Percentiles rank a stretch among this genome's conserved stretches.
Conservation (phyloP, 1,140 invertebrate genomes). For the Drosophila parvula region DNA sequence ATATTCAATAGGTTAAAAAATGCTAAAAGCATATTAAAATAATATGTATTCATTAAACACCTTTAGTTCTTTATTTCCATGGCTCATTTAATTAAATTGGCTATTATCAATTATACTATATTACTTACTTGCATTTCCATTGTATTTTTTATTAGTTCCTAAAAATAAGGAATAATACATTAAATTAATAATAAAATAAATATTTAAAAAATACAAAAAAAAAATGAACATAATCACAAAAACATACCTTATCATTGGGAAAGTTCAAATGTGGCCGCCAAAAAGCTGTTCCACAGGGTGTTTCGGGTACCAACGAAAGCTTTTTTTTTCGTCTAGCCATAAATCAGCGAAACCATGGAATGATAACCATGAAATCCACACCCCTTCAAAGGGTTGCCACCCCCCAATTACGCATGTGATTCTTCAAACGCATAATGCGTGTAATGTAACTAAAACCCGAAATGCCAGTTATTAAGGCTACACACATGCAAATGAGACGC, state of each 20-base stretch:
- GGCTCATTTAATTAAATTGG: neutral
- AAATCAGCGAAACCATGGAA: constrained; percentile 2
- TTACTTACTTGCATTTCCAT: neutral
- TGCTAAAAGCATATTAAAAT: too few species aligned
- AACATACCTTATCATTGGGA: neutral
- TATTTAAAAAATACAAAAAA: neutral
- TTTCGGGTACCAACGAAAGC: neutral
- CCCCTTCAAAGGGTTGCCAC: constrained; percentile 1
- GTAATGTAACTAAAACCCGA: constrained; percentile 9
- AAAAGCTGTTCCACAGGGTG: constrained; percentile 16
- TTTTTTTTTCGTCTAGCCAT: neutral
- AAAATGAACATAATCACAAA: too few species aligned
- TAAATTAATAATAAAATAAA: neutral
- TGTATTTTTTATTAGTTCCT: neutral
- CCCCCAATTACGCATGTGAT: constrained; percentile 42
- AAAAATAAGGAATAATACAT: too few species aligned
- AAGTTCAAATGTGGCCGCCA: neutral
- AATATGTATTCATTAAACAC: neutral
- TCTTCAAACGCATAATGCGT: constrained; percentile 50
- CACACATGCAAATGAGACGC: constrained; percentile 42
- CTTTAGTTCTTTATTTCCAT: neutral
- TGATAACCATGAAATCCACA: constrained; percentile 1
- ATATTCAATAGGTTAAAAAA: neutral
- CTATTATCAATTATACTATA: too few species aligned
- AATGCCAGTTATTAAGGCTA: constrained; percentile 54